These are phyloP conservation scores for Silurus meridionalis DNA, from an alignment of 2,113 vertebrate species.

Conservation along the genomic window DNA sequence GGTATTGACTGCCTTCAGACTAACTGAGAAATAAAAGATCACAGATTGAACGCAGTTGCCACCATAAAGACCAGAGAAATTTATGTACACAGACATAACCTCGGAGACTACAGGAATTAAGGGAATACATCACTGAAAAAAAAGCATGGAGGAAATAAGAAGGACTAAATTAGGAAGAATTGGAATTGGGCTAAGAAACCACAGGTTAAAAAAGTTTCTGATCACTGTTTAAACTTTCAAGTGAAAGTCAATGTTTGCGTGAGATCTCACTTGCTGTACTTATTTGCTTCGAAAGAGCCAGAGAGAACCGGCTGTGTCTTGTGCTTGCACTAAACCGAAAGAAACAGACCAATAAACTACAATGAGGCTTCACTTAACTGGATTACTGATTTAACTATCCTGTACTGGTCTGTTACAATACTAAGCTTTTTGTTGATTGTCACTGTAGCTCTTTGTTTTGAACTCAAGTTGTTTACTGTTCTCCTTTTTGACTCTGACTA, in stretches of 20 bases:
- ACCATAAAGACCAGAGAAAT: background rate
- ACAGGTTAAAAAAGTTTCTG: slow-evolving; percentile 2
- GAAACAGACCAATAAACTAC: background rate
- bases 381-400: background rate
- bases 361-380: background rate
- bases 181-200: background rate
- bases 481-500: background rate
- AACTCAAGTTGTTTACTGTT: background rate
- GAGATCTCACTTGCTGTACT: background rate
- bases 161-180: background rate
- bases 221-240: background rate
- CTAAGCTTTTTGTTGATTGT: background rate
- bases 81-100: background rate
- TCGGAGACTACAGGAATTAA: background rate
- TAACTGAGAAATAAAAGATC: slow-evolving; percentile 22
- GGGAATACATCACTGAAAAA: background rate
- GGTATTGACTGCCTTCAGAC: background rate
- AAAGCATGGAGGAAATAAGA: background rate
- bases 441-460: background rate
- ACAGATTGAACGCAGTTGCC: background rate
- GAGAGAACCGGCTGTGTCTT: background rate
- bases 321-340: background rate
- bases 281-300: background rate
- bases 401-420: background rate
- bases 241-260: background rate